These are phyloP conservation scores for Myrmecophaga tridactyla DNA, from an alignment of 2,113 vertebrate species.

Conservation along the genomic window DNA sequence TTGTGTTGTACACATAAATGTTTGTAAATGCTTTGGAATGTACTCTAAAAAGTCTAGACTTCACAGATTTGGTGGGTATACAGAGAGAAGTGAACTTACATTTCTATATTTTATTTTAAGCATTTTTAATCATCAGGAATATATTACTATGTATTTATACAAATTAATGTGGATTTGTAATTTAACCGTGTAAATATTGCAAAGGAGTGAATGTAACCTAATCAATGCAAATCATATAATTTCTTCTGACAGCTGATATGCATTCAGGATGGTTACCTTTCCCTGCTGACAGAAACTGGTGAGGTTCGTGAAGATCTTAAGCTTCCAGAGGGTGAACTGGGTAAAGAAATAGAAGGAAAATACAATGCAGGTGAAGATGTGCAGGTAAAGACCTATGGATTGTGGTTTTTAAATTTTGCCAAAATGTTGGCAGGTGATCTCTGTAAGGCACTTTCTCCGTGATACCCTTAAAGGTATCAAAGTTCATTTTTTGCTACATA, in stretches of 20 bases:
- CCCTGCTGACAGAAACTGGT: conserved; percentile 95
- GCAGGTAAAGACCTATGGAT: conserved; percentile 84
- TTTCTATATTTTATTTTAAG: background rate
- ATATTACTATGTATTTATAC: background rate
- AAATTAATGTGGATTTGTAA: background rate
- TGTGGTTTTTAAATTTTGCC: conserved; percentile 14
- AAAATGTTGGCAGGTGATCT: conserved; percentile 12
- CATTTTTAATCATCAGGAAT: conserved; percentile 18
- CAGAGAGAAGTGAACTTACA: background rate
- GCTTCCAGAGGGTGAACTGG: conserved; percentile 94
- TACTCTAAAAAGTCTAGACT: background rate
- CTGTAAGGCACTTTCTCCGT: background rate
- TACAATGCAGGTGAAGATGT: conserved; percentile 95
- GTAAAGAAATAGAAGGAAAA: conserved; percentile 95
- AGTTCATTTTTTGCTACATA: conserved; percentile 22
- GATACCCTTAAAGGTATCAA: background rate
- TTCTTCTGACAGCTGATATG: conserved; percentile 89
- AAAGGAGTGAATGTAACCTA: conserved; percentile 9
- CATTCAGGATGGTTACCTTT: conserved; percentile 95
- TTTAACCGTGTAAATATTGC: conserved; percentile 14
- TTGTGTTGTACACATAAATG: background rate
- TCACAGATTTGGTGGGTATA: background rate
- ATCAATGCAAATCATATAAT: conserved; percentile 10
- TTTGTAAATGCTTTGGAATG: background rate
- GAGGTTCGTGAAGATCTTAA: conserved; percentile 97